phyloP scores from a whole-genome alignment of 2,888 invertebrate genomes.

The Andrena camellia region DNA sequence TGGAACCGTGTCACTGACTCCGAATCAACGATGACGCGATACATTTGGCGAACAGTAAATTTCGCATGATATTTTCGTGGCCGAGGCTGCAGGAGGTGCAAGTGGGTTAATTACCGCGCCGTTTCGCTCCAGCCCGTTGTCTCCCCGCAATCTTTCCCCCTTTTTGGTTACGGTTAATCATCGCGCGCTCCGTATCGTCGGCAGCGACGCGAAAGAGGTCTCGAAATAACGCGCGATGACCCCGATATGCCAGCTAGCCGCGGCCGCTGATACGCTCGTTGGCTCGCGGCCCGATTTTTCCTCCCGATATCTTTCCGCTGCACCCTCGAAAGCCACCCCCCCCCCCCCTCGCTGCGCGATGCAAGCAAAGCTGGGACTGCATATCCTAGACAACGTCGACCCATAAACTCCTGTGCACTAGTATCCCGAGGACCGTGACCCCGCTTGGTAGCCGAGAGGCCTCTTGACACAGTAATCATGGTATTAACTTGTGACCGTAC shows the following conservation, averaged over 20 bases:
- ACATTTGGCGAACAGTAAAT: background rate
- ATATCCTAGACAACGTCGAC: constrained; percentile 6
- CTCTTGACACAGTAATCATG: no score
- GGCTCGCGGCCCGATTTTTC: constrained; percentile 70
- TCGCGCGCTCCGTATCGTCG: constrained; percentile 28
- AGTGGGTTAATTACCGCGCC: constrained; percentile 8
- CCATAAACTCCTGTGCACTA: background rate
- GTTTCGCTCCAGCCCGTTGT: background rate
- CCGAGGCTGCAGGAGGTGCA: constrained; percentile 4
- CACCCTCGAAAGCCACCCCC: constrained; percentile 45
- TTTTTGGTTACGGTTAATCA: constrained; percentile 44
- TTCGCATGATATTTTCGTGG: background rate
- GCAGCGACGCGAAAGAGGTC: constrained; percentile 59
- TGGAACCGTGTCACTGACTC: no score
- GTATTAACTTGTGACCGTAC: no score
- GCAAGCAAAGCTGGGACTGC: background rate
- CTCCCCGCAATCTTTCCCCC: background rate
- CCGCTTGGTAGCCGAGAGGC: no score
- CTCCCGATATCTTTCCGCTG: constrained; percentile 62
- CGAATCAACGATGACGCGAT: no score
- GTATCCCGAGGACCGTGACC: background rate
- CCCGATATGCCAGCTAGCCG: constrained; percentile 60
- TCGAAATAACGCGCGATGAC: constrained; percentile 72
- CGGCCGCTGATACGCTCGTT: constrained; percentile 56
- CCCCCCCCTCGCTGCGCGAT: constrained; percentile 30